Percentiles rank a stretch among this genome's conserved stretches.
Conservation (phyloP, 1,140 invertebrate genomes). For the Conus ventricosus region DNA sequence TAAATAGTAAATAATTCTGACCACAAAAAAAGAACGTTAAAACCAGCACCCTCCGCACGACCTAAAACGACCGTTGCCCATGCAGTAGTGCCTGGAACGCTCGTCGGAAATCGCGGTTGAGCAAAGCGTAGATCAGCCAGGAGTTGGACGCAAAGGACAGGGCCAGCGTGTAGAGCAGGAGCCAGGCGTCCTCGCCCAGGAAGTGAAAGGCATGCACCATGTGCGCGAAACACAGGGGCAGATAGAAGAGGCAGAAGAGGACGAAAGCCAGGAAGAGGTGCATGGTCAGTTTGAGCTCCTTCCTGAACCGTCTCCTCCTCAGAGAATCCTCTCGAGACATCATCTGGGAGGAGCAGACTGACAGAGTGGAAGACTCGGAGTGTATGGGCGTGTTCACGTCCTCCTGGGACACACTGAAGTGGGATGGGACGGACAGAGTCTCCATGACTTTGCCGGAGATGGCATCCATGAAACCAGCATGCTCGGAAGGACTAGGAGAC, state of each 20-base stretch:
- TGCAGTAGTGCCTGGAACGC: constrained; percentile 6
- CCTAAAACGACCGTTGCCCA: constrained; percentile 12
- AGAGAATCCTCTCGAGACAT: not conserved
- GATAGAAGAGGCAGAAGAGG: constrained; percentile 34
- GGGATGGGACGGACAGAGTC: not conserved
- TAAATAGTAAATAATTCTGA: too few species aligned
- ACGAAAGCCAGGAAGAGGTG: constrained; percentile 36
- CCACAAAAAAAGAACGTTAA: too few species aligned
- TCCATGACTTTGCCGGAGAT: not conserved
- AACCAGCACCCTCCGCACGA: too few species aligned
- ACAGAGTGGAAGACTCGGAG: not conserved
- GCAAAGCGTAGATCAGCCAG: constrained; percentile 38
- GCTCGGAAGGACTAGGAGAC: not conserved
- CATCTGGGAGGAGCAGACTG: not conserved
- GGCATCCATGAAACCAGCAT: not conserved
- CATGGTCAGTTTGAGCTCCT: constrained; percentile 22
- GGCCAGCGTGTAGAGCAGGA: constrained; percentile 21
- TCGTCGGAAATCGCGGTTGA: constrained; percentile 32
- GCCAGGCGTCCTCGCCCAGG: constrained; percentile 29
- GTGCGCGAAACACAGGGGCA: constrained; percentile 24
- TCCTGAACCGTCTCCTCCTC: constrained; percentile 11
- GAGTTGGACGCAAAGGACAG: constrained; percentile 35
- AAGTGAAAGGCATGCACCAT: not conserved
- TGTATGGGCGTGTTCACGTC: not conserved
- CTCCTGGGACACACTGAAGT: not conserved